Percentiles rank a stretch among this genome's conserved stretches.
Conservation (phyloP, 2,797 vertebrate species). For the Enteromius trimaculatus region DNA sequence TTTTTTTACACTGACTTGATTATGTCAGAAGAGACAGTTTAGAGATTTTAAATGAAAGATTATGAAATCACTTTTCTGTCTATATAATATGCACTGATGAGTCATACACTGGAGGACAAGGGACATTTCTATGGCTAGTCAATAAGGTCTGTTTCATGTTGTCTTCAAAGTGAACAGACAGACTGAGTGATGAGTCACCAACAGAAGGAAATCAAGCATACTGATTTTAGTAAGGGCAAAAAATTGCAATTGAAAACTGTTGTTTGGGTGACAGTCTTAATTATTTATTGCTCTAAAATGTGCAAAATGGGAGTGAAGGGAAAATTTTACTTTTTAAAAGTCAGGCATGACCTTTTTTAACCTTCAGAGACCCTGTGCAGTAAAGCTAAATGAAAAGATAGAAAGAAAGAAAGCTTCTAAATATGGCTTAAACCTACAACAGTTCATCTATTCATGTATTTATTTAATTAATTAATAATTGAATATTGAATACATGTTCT, state of each 20-base stretch:
- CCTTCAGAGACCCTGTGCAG: not conserved
- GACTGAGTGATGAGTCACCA: slow-evolving; percentile 24
- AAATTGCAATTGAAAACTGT: not conserved
- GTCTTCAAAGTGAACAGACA: slow-evolving; percentile 16
- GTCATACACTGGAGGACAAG: not conserved
- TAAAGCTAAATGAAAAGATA: not conserved
- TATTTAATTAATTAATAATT: not conserved
- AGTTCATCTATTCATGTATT: not conserved
- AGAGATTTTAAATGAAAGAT: not conserved
- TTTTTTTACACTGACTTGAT: too few relatives aligned
- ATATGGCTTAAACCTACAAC: not conserved
- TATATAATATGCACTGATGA: not conserved
- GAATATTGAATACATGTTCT: not conserved
- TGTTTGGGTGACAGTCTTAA: not conserved
- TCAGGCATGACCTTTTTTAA: not conserved
- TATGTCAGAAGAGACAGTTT: not conserved
- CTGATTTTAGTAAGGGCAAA: not conserved
- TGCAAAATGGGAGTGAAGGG: not conserved
- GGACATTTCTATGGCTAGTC: not conserved
- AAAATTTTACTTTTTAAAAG: not conserved
- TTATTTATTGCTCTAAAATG: not conserved
- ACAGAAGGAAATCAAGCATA: slow-evolving; percentile 4
- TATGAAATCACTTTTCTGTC: not conserved
- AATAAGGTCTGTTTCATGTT: slow-evolving; percentile 8
- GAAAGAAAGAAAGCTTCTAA: not conserved